These are phyloP conservation scores for Lymantria monacha DNA, from an alignment of 2,888 invertebrate species.

Conservation along the genomic window DNA sequence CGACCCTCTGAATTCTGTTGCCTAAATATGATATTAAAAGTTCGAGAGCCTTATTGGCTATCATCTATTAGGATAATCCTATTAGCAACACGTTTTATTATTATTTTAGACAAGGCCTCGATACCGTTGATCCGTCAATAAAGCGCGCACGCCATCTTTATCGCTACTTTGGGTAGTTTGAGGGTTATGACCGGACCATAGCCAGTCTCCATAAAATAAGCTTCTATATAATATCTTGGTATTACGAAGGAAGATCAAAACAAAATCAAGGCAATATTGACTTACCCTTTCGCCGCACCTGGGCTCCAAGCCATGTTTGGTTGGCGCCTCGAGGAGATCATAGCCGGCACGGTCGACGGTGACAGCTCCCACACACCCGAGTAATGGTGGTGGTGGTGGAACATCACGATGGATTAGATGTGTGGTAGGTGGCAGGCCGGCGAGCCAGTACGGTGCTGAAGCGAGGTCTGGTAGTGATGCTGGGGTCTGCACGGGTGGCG, in stretches of 20 bases:
- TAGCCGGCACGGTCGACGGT: conserved; percentile 87
- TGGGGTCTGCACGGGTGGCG: conserved; percentile 81
- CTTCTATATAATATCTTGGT: no score
- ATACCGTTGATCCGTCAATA: no score
- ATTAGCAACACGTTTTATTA: no score
- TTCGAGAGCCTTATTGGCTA: no score
- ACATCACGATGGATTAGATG: background rate
- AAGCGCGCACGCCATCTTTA: no score
- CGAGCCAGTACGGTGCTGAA: conserved; percentile 89
- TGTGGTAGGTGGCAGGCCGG: conserved; percentile 88
- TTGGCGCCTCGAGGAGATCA: conserved; percentile 86
- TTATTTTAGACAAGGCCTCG: no score
- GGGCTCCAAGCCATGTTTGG: conserved; percentile 87
- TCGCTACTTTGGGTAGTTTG: no score
- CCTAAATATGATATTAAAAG: no score
- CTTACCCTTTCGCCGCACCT: conserved; percentile 87
- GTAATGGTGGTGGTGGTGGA: conserved; percentile 74
- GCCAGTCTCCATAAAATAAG: no score
- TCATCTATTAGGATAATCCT: no score
- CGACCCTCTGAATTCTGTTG: no score
- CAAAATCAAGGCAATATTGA: background rate
- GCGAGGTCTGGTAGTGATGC: conserved; percentile 86
- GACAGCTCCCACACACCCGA: conserved; percentile 92
- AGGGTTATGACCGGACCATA: no score
- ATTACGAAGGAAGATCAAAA: background rate